Base-by-base conservation (phyloP, 2,888 invertebrate species). In the Hypselothyrea guttata region DNA sequence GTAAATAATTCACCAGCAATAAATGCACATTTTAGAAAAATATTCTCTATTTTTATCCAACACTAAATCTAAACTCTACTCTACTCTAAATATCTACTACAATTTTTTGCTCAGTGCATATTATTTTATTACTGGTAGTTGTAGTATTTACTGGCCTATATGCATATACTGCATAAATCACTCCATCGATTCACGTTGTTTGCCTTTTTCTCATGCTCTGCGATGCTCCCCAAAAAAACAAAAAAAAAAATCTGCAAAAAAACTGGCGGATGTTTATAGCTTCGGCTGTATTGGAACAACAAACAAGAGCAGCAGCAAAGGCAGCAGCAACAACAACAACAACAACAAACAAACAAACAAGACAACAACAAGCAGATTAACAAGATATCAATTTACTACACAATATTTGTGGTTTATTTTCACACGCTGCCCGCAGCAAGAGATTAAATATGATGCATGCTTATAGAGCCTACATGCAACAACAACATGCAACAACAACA, bases 221-320 rank as follows among this genome's bases (percentile, higher is more conserved):
- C 35, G 49, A 48, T 49, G 40, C 48, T 22, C 22, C 30, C 13
- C 37, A 47, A 47, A 27, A 12, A 40, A 18, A 30, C 0, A 38
- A 33, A 9, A 7, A 35, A 22, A 22, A 9, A 7, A 35, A 22
- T 4, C 22, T 22, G 22, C 18, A 40, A 44, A 49, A n/a, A 51
- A 34, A 53, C 38, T 52, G 33, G 58, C 76, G 84, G 83, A 77
- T 83, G 84, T 77, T 77, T 83, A 83, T 75, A 56, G 47, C 33
- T 8, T 8, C 37, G 38, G 7, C 48, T 45, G 11, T 11, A 12
- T 27, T 37, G 22, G 22, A 65, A 54, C 69, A 70, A 45, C 70
- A 67, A 67, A 58, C 52, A 46, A 52, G 57, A 34, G 13, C 38
- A 61, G 41, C 5, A 53, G 44, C 38, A 51, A 34, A 52, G 44